These are phyloP conservation scores for Porites lutea DNA, from an alignment of 64 coral and sea anemone species.

Conservation along the genomic window DNA sequence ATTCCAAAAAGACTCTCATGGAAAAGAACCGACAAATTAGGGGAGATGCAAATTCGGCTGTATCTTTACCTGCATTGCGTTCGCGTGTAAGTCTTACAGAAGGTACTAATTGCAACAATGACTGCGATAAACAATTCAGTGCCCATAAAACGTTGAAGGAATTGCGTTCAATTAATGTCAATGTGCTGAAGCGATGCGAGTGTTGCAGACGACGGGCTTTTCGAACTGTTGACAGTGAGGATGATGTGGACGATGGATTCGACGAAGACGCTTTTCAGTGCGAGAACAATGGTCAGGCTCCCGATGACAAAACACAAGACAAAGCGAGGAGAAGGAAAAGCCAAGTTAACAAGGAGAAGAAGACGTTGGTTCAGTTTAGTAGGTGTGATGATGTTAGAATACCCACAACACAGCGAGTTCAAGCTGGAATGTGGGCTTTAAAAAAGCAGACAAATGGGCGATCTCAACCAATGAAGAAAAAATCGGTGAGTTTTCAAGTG, in stretches of 20 bases:
- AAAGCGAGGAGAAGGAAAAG: not conserved
- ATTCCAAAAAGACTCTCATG: not conserved
- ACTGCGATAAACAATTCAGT: not conserved
- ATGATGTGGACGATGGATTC: conserved; percentile 5
- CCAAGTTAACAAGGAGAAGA: not conserved
- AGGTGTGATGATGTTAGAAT: conserved; percentile 16
- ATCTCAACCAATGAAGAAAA: not conserved
- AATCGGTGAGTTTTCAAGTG: conserved; percentile 15
- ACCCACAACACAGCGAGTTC: conserved; percentile 2
- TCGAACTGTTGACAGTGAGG: conserved; percentile 1
- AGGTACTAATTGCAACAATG: not conserved
- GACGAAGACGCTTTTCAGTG: conserved; percentile 24
- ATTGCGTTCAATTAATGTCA: conserved; percentile 54
- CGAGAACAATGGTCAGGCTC: not conserved
- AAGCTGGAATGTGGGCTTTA: conserved; percentile 32
- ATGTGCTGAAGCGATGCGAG: conserved; percentile 68
- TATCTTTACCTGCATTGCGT: not conserved
- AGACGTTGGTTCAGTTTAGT: conserved; percentile 13
- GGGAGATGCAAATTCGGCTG: not conserved
- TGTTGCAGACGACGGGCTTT: conserved; percentile 63
- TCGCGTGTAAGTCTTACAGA: not conserved
- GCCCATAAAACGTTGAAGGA: conserved; percentile 12
- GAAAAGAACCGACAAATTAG: not conserved
- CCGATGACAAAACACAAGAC: not conserved
- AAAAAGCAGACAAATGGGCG: conserved; percentile 24